A percentile compares a stretch with the other conserved stretches of the same genome.
Conservation (phyloP, 2,888 invertebrate species). For the Drosophila tripunctata region DNA sequence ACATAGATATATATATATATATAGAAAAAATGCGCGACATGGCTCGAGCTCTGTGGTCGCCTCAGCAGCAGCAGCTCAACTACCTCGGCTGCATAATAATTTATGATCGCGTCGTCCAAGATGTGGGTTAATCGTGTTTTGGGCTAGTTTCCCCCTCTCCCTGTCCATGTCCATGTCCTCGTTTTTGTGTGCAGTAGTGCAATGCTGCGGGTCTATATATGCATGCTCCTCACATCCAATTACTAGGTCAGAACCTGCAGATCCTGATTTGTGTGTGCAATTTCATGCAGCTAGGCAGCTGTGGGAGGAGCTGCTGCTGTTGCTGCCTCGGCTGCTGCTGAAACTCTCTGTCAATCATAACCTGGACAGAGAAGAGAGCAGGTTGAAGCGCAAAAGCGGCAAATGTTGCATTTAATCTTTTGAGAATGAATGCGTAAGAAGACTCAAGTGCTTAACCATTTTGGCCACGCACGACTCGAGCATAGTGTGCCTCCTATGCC, state of each 20-base stretch:
- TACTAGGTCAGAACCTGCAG: slow-evolving; percentile 80
- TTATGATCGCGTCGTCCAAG: slow-evolving; percentile 84
- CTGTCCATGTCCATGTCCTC: slow-evolving; percentile 2
- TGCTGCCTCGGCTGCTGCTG: not conserved
- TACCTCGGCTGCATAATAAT: slow-evolving; percentile 81
- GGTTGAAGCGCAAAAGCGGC: not conserved
- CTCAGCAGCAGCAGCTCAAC: slow-evolving; percentile 30
- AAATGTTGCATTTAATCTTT: slow-evolving; percentile 49
- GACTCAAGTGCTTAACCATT: slow-evolving; percentile 12
- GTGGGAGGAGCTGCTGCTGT: slow-evolving; percentile 29
- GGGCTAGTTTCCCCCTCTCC: slow-evolving; percentile 75
- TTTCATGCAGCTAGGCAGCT: slow-evolving; percentile 51
- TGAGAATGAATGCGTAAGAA: slow-evolving; percentile 41
- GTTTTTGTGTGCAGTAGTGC: slow-evolving; percentile 17
- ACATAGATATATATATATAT: not conserved
- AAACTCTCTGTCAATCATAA: slow-evolving; percentile 46
- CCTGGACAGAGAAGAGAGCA: no score
- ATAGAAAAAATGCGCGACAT: slow-evolving; percentile 51
- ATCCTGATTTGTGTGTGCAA: slow-evolving; percentile 72
- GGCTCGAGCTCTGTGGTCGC: slow-evolving; percentile 34
- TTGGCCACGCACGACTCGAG: slow-evolving; percentile 62
- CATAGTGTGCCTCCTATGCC: no score
- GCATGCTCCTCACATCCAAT: slow-evolving; percentile 69
- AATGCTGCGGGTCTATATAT: slow-evolving; percentile 36
- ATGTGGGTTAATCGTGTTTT: slow-evolving; percentile 85